phyloP scores from a whole-genome alignment of 1,140 invertebrate genomes.

The Babylonia areolata region DNA sequence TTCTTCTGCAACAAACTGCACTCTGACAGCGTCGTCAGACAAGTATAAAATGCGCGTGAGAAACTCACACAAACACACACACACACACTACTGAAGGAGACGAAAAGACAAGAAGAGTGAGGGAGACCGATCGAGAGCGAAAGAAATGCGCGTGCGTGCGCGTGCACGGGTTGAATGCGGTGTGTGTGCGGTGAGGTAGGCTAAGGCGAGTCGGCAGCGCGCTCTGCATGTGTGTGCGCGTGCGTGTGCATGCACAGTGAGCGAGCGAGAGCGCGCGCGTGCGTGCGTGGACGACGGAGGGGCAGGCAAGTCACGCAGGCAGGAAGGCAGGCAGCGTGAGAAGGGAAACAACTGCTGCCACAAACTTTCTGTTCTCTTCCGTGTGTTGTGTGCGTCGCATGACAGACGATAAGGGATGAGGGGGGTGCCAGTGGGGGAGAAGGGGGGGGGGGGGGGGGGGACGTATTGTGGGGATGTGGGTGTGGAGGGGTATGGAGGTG shows the following conservation, averaged over 20 bases:
- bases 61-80: no score
- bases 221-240: no score
- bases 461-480: neutral
- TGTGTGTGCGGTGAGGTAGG: no score
- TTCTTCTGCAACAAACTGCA: neutral
- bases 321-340: neutral
- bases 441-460: neutral
- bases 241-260: no score
- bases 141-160: neutral
- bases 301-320: neutral
- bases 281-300: no score
- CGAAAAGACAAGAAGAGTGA: neutral
- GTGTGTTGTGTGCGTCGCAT: no score
- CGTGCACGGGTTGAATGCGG: neutral
- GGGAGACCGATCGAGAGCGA: no score
- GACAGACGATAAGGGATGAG: no score
- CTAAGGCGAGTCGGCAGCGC: no score
- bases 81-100: no score
- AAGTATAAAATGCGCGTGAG: neutral
- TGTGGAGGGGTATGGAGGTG: neutral
- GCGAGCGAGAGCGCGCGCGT: no score
- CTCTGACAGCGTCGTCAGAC: neutral
- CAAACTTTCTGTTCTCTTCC: no score
- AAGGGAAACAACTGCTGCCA: constrained; percentile 1
- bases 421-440: neutral